Conservation (phyloP, 1,140 invertebrate species). For the Drusus annulatus region DNA sequence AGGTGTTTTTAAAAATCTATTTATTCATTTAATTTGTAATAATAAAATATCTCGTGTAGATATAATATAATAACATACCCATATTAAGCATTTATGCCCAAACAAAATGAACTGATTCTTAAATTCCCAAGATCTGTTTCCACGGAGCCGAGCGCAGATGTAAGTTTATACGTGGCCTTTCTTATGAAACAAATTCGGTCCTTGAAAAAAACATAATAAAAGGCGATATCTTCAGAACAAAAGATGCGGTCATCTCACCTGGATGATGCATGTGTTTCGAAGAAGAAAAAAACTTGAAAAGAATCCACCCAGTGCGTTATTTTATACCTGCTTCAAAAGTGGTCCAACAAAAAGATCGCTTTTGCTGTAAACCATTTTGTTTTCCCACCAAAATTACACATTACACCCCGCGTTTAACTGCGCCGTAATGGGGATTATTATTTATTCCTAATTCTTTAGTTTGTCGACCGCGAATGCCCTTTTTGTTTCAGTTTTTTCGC, state of each 20-base stretch:
- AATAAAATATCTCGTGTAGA: too few species aligned
- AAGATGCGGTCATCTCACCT: constrained; percentile 35
- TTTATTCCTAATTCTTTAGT: not conserved
- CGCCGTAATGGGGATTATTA: not conserved
- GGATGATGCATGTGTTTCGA: constrained; percentile 27
- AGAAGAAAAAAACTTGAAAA: constrained; percentile 25
- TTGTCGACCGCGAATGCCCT: too few species aligned
- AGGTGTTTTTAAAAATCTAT: too few species aligned
- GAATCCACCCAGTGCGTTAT: constrained; percentile 1
- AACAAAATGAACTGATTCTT: too few species aligned
- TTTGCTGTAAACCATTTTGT: constrained; percentile 34
- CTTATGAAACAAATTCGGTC: constrained; percentile 2
- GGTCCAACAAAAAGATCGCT: constrained; percentile 6
- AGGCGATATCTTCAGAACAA: constrained; percentile 28
- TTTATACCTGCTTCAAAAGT: constrained; percentile 1
- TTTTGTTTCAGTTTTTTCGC: too few species aligned
- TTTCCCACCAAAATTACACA: constrained; percentile 32
- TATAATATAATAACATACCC: too few species aligned
- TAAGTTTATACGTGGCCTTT: not conserved
- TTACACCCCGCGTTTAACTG: constrained; percentile 15
- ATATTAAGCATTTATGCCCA: too few species aligned
- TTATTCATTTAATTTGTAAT: too few species aligned
- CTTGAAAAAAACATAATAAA: constrained; percentile 13
- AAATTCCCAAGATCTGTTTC: too few species aligned
- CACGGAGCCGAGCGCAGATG: too few species aligned